These are phyloP conservation scores for Malthinus flaveolus DNA, from an alignment of 2,888 invertebrate genomes.

Conservation along the genomic window DNA sequence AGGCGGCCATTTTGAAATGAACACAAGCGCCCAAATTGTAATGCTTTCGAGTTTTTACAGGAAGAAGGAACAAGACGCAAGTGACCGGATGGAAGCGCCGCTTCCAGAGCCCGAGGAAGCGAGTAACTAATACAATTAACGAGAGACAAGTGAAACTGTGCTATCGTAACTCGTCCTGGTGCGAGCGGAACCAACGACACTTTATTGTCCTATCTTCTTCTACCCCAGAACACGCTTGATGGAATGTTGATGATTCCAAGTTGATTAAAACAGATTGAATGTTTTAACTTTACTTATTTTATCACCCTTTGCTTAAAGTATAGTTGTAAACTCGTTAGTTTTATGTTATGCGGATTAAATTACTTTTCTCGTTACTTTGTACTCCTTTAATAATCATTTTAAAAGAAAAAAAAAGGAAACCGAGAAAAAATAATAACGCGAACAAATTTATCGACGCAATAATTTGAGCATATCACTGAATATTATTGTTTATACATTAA, in stretches of 20 bases:
- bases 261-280: constrained; percentile 58
- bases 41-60: constrained; percentile 38
- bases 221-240: constrained; percentile 41
- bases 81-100: constrained; percentile 35
- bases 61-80: constrained; percentile 34
- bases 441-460: constrained; percentile 17
- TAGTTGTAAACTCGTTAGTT: constrained; percentile 31
- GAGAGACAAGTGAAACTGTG: constrained; percentile 58
- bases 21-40: constrained; percentile 49
- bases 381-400: background rate
- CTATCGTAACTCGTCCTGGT: constrained; percentile 55
- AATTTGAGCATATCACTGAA: constrained; percentile 19
- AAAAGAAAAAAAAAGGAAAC: background rate
- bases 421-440: background rate
- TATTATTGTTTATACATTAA: constrained; percentile 41
- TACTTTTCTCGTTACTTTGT: constrained; percentile 7
- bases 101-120: constrained; percentile 49
- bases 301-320: constrained; percentile 31
- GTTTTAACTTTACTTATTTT: constrained; percentile 51
- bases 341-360: constrained; percentile 28
- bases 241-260: constrained; percentile 53
- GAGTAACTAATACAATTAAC: constrained; percentile 58
- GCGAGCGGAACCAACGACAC: constrained; percentile 36
- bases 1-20: constrained; percentile 58
- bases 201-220: constrained; percentile 33